Percentiles rank a stretch among this genome's conserved stretches.
Conservation (phyloP, 2,888 invertebrate genomes). For the Omphaloscelis lunosa region DNA sequence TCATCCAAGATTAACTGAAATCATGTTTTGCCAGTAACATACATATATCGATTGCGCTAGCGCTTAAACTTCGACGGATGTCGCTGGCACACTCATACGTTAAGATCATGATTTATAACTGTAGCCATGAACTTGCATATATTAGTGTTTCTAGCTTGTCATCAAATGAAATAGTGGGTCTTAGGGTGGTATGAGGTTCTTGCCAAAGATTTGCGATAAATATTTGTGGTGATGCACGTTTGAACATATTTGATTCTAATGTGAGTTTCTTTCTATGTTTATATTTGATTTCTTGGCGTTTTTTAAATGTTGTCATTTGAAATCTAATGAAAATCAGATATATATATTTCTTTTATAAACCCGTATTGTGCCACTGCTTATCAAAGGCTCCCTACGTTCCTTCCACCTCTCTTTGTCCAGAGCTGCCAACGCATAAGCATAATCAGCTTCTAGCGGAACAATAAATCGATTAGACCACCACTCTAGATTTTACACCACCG, state of each 20-base stretch:
- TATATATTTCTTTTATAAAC: too few relatives aligned
- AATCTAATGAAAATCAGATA: neutral
- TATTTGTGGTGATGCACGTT: neutral
- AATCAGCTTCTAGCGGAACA: too few relatives aligned
- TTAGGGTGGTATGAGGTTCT: neutral
- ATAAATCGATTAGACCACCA: too few relatives aligned
- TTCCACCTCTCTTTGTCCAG: too few relatives aligned
- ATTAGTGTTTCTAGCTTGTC: constrained; percentile 54
- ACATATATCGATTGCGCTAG: constrained; percentile 65
- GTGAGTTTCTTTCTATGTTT: neutral
- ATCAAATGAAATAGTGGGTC: constrained; percentile 44
- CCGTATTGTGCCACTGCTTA: too few relatives aligned
- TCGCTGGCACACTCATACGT: constrained; percentile 58
- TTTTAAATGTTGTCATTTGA: neutral
- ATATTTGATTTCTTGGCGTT: neutral
- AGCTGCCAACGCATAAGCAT: too few relatives aligned
- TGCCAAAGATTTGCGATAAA: constrained; percentile 15
- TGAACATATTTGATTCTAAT: neutral
- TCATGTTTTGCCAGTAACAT: constrained; percentile 24
- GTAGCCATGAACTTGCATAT: constrained; percentile 64
- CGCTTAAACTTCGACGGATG: constrained; percentile 65
- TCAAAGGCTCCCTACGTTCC: too few relatives aligned
- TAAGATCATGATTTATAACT: constrained; percentile 71
- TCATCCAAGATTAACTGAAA: neutral
- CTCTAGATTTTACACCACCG: too few relatives aligned